Base-by-base conservation (phyloP, 1,140 invertebrate genomes). In the Euwallacea similis region DNA sequence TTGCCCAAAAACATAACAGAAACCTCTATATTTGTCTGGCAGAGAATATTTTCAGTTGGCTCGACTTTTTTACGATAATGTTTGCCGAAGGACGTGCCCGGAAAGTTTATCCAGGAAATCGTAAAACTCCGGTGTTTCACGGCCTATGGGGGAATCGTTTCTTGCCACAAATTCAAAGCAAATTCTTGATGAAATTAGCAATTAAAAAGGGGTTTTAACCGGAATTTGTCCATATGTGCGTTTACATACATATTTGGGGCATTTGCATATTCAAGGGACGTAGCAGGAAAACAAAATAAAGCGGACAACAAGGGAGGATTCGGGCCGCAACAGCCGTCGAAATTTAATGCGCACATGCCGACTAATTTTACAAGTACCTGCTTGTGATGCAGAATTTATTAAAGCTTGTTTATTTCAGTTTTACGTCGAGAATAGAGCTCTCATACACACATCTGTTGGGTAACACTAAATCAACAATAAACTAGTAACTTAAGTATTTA, bases 51-150 rank as follows among this genome's bases (percentile, higher is more conserved):
- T 41, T 42, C 59, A 58, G 55, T 58, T 33, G 21, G n/a, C 55
- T 10, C 15, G 59, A 61, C 59, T 61, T 61, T 61, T 61, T 61
- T 61, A 61, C 59, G 59, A 61, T 61, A 61, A 42, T 61, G 59
- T 21, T 43, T 61, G 15, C 33, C 21, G 46, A 50, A 43, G 33
- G 21, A 61, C 59, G 59, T 61, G 59, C 59, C 42, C 59, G 59
- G 59, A 61, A 61, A 61, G 11, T 61, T 61, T 43, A 10, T 10
- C 59, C 21, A 11, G 59, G 33, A 61, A 61, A 61, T 61, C 59
- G 59, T 61, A 61, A 61, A 61, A 61, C 42, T 61, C 11, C 11
- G 21, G 33, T 21, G 33, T 41, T 43, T 41, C 59, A 61, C 9
- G 13, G 59, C 59, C 59, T 61, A 61, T 13, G 59, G 59, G 59